These are phyloP conservation scores for Periophthalmus modestus DNA, from an alignment of 2,113 vertebrate species.

Conservation along the genomic window DNA sequence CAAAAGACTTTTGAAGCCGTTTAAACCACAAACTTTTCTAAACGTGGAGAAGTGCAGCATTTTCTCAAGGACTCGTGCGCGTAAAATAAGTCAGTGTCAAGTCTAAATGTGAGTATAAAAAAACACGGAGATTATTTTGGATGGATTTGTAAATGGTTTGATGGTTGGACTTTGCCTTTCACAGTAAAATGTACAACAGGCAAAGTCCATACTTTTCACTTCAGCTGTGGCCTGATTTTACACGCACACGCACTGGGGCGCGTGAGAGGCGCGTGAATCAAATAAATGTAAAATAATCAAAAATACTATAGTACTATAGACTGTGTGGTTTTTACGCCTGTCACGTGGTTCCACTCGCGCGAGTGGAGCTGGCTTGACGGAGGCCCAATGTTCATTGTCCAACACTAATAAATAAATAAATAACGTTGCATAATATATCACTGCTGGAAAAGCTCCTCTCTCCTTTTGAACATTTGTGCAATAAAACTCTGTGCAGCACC, in stretches of 20 bases:
- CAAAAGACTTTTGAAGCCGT: background rate
- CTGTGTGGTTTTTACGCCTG: background rate
- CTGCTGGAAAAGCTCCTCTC: background rate
- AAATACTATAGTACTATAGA: background rate
- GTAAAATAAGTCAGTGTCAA: constrained; percentile 2
- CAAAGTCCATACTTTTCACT: background rate
- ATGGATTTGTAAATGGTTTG: background rate
- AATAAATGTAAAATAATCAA: background rate
- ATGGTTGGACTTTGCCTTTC: background rate
- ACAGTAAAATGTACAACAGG: background rate
- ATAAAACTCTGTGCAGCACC: constrained; percentile 5
- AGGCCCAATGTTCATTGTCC: background rate
- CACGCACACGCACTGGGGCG: too few species aligned
- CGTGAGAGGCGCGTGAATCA: too few species aligned
- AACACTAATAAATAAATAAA: background rate
- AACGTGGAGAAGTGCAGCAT: constrained; percentile 1
- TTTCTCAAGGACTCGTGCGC: background rate
- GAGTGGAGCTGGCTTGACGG: background rate
- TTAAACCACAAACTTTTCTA: background rate
- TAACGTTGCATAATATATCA: background rate
- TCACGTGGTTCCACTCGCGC: too few species aligned
- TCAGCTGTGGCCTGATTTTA: background rate
- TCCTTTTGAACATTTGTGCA: background rate
- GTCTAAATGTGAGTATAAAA: constrained; percentile 5
- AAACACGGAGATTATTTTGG: background rate